Evolutionary conservation across 35 echinoderm and acorn worm species (phyloP).

Genomic region (Hemicentrotus pulcherrimus): DNA sequence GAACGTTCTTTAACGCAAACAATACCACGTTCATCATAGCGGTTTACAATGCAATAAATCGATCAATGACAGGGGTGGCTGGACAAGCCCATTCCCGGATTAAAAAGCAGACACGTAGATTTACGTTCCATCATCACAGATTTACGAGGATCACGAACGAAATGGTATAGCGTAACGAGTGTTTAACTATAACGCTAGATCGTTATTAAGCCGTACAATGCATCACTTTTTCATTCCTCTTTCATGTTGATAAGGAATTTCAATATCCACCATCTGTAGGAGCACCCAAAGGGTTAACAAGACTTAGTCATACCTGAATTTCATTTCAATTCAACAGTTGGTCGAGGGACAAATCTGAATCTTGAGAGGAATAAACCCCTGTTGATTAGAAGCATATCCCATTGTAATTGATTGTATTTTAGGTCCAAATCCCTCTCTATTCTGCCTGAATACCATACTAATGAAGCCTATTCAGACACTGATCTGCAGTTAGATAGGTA

Average conservation of each 20-base stretch:
- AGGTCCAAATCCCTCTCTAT: not conserved
- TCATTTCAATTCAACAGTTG: not conserved
- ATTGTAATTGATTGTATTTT: not conserved
- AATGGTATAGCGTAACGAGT: not conserved
- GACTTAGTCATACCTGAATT: not conserved
- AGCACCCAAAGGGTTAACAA: not conserved
- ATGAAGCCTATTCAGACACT: not conserved
- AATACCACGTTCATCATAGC: not conserved
- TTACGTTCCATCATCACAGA: slow-evolving; percentile 19
- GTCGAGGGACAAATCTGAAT: not conserved
- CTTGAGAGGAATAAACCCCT: not conserved
- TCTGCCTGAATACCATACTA: not conserved
- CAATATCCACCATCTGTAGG: not conserved
- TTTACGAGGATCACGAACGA: not conserved
- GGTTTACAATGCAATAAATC: slow-evolving; percentile 20
- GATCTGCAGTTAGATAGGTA: not conserved
- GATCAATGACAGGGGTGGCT: not conserved
- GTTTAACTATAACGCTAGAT: not conserved
- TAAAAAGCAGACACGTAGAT: not conserved
- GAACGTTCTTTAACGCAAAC: not conserved
- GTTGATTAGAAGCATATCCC: not conserved
- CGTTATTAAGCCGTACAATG: not conserved
- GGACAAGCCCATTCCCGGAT: not conserved
- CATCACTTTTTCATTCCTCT: not conserved
- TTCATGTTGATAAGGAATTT: not conserved